Evolutionary conservation across 2,888 invertebrate species (phyloP).

Genomic region (Scaptomyza tumidula): DNA sequence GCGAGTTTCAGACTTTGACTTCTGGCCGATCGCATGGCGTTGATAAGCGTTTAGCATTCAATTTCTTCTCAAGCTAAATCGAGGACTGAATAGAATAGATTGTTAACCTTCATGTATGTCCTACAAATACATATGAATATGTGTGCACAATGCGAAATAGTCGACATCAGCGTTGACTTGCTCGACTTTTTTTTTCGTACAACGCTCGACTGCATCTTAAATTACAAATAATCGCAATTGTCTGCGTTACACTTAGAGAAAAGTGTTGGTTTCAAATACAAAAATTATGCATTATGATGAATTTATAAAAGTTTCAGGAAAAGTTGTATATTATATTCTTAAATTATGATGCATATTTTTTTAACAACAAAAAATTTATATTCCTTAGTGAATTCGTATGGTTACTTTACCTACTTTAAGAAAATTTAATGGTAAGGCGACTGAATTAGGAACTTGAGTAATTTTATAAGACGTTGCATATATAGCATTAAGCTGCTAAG

Average conservation of each 20-base stretch:
- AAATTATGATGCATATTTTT: too few relatives aligned
- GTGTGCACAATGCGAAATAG: slow-evolving; percentile 50
- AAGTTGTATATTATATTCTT: too few relatives aligned
- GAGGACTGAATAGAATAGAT: slow-evolving; percentile 47
- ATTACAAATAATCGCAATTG: slow-evolving; percentile 83
- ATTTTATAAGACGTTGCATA: too few relatives aligned
- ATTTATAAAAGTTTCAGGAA: too few relatives aligned
- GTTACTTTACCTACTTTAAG: too few relatives aligned
- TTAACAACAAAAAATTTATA: too few relatives aligned
- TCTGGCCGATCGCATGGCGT: slow-evolving; percentile 69
- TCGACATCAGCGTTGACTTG: slow-evolving; percentile 73
- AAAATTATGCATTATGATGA: too few relatives aligned
- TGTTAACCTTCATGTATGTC: slow-evolving; percentile 63
- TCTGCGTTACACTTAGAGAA: slow-evolving; percentile 40
- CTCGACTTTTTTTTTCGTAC: slow-evolving; percentile 62
- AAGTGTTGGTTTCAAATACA: background rate
- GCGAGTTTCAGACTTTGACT: slow-evolving; percentile 80
- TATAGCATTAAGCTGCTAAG: too few relatives aligned
- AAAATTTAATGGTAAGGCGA: too few relatives aligned
- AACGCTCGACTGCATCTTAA: slow-evolving; percentile 83
- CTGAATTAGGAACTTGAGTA: too few relatives aligned
- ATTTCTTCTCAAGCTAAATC: slow-evolving; percentile 38
- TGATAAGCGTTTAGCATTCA: slow-evolving; percentile 78
- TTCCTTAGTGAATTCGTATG: too few relatives aligned
- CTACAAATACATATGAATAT: background rate